Conservation (phyloP, 2,888 invertebrate genomes). For the Anoncus sp. region DNA sequence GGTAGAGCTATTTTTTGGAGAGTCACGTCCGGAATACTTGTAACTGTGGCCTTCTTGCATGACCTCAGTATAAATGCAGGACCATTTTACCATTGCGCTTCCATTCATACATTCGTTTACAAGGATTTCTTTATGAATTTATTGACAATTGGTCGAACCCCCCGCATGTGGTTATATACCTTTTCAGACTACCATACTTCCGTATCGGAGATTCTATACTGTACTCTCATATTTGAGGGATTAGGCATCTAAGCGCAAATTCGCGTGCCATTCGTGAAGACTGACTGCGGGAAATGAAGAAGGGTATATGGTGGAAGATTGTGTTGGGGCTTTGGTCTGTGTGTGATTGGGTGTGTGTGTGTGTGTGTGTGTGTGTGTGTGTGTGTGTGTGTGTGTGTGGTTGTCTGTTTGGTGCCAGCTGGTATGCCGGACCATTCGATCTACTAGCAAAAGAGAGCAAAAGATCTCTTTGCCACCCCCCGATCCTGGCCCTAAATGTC, state of each 20-base stretch:
- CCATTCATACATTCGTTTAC: too few species aligned
- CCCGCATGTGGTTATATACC: too few species aligned
- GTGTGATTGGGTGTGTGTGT: not conserved
- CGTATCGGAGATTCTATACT: not conserved
- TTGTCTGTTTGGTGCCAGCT: constrained; percentile 54
- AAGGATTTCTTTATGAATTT: too few species aligned
- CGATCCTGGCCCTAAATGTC: constrained; percentile 13
- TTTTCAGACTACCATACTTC: too few species aligned
- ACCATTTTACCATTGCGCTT: too few species aligned
- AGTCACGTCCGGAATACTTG: too few species aligned
- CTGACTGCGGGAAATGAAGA: constrained; percentile 1
- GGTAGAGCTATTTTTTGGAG: too few species aligned
- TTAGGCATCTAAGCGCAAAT: not conserved
- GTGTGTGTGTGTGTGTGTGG: not conserved
- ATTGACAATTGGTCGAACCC: too few species aligned
- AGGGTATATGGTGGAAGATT: constrained; percentile 8
- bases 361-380: not conserved
- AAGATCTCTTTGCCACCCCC: constrained; percentile 24
- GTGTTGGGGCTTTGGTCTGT: not conserved
- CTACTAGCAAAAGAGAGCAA: constrained; percentile 49
- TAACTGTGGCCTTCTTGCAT: too few species aligned
- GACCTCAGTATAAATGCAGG: too few species aligned
- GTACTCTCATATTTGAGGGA: not conserved
- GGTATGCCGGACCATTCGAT: constrained; percentile 63
- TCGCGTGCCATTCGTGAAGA: constrained; percentile 23